Evolutionary conservation across 37 sponge, comb jelly and placozoan species (phyloP).

Genomic region (Halichondria panicea): DNA sequence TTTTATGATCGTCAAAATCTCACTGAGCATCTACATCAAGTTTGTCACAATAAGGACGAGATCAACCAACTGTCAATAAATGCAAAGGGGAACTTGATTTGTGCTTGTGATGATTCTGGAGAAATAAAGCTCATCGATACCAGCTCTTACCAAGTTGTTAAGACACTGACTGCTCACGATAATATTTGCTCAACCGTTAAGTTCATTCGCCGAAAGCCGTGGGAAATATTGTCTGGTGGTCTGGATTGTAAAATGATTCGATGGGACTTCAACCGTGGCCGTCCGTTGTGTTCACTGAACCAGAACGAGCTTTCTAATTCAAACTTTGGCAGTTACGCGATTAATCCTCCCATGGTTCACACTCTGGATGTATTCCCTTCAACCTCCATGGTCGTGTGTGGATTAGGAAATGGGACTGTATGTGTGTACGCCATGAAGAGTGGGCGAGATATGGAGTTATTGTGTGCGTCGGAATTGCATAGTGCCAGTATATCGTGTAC

Average conservation of each 20-base stretch:
- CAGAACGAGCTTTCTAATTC: neutral
- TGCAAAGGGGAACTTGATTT: slow-evolving; percentile 24
- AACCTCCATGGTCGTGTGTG: slow-evolving; percentile 34
- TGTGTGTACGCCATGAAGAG: slow-evolving; percentile 19
- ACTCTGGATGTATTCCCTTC: neutral
- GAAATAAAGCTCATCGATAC: slow-evolving; percentile 59
- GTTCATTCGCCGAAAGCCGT: slow-evolving; percentile 40
- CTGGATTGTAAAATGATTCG: slow-evolving; percentile 48
- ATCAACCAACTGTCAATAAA: slow-evolving; percentile 63
- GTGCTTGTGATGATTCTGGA: slow-evolving; percentile 71
- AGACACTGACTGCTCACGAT: slow-evolving; percentile 38
- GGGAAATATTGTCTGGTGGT: slow-evolving; percentile 63
- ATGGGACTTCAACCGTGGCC: slow-evolving; percentile 62
- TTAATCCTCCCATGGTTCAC: slow-evolving; percentile 82
- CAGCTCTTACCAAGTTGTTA: slow-evolving; percentile 16
- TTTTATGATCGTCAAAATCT: slow-evolving; percentile 21
- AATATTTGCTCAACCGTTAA: slow-evolving; percentile 68
- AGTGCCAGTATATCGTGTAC: slow-evolving; percentile 13
- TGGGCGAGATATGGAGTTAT: neutral
- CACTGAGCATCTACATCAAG: slow-evolving; percentile 13
- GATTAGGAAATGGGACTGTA: slow-evolving; percentile 57
- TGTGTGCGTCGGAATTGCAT: neutral
- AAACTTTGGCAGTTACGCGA: neutral
- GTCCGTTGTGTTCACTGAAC: slow-evolving; percentile 7
- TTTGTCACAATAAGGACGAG: slow-evolving; percentile 56